phyloP scores from a whole-genome alignment of 2,113 vertebrate species.

The Grammomys surdaster region DNA sequence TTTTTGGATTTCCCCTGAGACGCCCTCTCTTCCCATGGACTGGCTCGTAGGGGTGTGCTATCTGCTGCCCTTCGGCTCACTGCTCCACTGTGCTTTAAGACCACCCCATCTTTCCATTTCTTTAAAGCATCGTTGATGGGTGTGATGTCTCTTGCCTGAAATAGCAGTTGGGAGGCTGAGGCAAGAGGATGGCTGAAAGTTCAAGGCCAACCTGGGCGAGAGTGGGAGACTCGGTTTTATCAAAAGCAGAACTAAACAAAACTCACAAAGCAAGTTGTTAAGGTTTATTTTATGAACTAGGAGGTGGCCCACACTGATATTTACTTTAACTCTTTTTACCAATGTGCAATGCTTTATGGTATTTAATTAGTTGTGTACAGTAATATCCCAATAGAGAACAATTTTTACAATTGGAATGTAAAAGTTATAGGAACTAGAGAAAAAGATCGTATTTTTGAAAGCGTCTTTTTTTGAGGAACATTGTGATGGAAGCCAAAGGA shows the following conservation, averaged over 20 bases:
- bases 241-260: neutral
- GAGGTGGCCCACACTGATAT: neutral
- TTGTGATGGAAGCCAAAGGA: too few relatives aligned
- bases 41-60: neutral
- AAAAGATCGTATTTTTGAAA: too few relatives aligned
- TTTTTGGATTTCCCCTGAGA: conserved; percentile 66
- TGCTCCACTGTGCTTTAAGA: neutral
- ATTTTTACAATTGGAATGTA: neutral
- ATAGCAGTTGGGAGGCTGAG: neutral
- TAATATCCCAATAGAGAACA: neutral
- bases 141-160: neutral
- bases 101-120: neutral
- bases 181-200: neutral
- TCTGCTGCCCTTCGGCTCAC: conserved; percentile 21
- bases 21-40: conserved; percentile 42
- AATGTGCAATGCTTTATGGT: conserved; percentile 1
- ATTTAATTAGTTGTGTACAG: neutral
- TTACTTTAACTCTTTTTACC: neutral
- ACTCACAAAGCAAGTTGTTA: neutral
- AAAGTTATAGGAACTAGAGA: neutral
- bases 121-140: neutral
- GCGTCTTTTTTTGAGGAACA: too few relatives aligned
- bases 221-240: neutral
- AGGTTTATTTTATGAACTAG: conserved; percentile 18
- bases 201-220: neutral